A percentile compares a stretch with the other conserved stretches of the same genome.
phyloP scores from a whole-genome alignment of 1,140 invertebrate genomes.

The Caenorhabditis tropicalis region DNA sequence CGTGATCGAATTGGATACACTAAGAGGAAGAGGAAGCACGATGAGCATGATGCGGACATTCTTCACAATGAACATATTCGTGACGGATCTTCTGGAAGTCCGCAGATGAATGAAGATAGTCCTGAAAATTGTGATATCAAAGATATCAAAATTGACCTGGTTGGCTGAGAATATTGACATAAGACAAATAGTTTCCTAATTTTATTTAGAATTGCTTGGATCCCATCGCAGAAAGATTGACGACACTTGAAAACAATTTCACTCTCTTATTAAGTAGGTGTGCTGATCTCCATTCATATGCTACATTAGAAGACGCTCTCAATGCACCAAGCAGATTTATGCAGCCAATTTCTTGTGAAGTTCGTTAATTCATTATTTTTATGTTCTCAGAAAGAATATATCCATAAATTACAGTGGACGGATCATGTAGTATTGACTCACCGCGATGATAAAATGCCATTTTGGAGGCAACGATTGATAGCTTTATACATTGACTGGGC shows the following conservation, averaged over 20 bases:
- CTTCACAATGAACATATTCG: not conserved
- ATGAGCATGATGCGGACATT: not conserved
- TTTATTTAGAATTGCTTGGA: slow-evolving; percentile 47
- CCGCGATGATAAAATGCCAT: slow-evolving; percentile 69
- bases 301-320: slow-evolving; percentile 65
- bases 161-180: not conserved
- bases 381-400: not conserved
- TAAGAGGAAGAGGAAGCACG: slow-evolving; percentile 63
- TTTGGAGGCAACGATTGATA: slow-evolving; percentile 69
- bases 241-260: slow-evolving; percentile 70
- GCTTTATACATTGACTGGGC: slow-evolving; percentile 72
- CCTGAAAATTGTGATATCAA: slow-evolving; percentile 27
- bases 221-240: slow-evolving; percentile 65
- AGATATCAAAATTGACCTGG: slow-evolving; percentile 39
- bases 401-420: slow-evolving; percentile 60
- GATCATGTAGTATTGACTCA: slow-evolving; percentile 67
- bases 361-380: slow-evolving; percentile 26
- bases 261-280: slow-evolving; percentile 67
- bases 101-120: slow-evolving; percentile 9
- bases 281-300: slow-evolving; percentile 63
- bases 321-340: slow-evolving; percentile 63
- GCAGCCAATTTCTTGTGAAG: slow-evolving; percentile 68
- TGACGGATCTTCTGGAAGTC: slow-evolving; percentile 9
- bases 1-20: slow-evolving; percentile 71
- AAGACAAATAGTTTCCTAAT: not conserved